Conservation (phyloP, 2,888 invertebrate species). For the Perithous albicinctus region DNA sequence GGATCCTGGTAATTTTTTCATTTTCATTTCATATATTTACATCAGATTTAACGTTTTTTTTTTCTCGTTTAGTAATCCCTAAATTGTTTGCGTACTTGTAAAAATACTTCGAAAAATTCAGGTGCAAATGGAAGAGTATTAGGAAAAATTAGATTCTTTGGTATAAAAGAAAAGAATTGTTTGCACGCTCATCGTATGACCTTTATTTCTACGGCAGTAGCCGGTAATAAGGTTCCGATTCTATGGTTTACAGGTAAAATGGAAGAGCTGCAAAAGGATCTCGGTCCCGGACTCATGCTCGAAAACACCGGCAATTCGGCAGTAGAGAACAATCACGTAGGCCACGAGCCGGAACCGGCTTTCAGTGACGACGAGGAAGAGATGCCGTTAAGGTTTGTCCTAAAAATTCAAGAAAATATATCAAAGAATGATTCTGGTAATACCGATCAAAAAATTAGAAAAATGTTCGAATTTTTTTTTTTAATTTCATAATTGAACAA, state of each 20-base stretch:
- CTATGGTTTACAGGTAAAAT: constrained; percentile 82
- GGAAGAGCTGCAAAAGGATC: constrained; percentile 82
- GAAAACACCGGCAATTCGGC: constrained; percentile 76
- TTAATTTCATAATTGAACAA: too few species aligned
- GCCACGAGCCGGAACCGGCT: constrained; percentile 89
- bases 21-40: not conserved
- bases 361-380: constrained; percentile 96
- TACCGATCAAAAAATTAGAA: too few species aligned
- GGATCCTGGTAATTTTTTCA: constrained; percentile 85
- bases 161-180: not conserved
- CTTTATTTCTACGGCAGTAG: not conserved
- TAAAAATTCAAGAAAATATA: not conserved
- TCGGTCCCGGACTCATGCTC: constrained; percentile 77
- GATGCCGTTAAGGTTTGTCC: constrained; percentile 79
- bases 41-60: too few species aligned
- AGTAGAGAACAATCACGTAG: constrained; percentile 85
- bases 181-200: not conserved
- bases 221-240: not conserved
- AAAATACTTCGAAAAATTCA: too few species aligned
- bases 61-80: too few species aligned
- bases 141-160: not conserved
- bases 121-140: too few species aligned
- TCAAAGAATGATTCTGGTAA: too few species aligned
- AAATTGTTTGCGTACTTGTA: too few species aligned
- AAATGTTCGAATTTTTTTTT: too few species aligned